These are phyloP conservation scores for Drosophila meridiana DNA, from an alignment of 2,888 invertebrate species.

Conservation along the genomic window DNA sequence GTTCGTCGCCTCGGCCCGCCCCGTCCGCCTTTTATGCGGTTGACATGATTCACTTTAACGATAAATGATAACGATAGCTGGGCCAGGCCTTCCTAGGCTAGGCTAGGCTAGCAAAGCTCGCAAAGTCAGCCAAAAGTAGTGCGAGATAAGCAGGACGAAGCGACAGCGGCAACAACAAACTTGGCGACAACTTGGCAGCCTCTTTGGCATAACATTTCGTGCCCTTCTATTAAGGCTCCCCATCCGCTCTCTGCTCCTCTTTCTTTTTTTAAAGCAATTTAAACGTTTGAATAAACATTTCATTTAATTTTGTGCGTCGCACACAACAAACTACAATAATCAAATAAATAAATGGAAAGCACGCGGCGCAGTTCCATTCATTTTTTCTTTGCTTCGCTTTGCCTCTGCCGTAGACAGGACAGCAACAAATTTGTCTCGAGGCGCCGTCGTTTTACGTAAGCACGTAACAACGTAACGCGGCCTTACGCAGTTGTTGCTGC, in stretches of 20 bases:
- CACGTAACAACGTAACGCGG: conserved; percentile 60
- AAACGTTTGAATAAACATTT: conserved; percentile 80
- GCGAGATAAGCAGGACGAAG: conserved; percentile 45
- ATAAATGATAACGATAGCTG: conserved; percentile 75
- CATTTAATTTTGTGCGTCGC: conserved; percentile 69
- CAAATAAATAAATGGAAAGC: conserved; percentile 66
- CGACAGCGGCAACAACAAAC: conserved; percentile 44
- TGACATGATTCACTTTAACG: conserved; percentile 83
- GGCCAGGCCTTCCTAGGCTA: not conserved
- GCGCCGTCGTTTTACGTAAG: conserved; percentile 71
- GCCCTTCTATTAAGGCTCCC: conserved; percentile 9
- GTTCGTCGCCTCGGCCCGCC: not conserved
- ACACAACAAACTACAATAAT: conserved; percentile 65
- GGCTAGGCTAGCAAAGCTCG: conserved; percentile 19
- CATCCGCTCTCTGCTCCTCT: not conserved
- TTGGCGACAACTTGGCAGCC: conserved; percentile 74
- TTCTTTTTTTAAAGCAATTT: conserved; percentile 66
- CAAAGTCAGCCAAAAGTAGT: conserved; percentile 58
- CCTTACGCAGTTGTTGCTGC: conserved; percentile 30
- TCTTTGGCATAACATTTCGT: conserved; percentile 60
- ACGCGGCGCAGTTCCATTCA: conserved; percentile 24
- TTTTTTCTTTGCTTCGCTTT: conserved; percentile 6
- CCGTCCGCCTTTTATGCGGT: conserved; percentile 69
- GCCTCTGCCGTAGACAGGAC: conserved; percentile 33
- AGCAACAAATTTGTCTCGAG: conserved; percentile 61